These are phyloP conservation scores for Harpalus rubripes DNA, from an alignment of 2,888 invertebrate species.

Conservation along the genomic window DNA sequence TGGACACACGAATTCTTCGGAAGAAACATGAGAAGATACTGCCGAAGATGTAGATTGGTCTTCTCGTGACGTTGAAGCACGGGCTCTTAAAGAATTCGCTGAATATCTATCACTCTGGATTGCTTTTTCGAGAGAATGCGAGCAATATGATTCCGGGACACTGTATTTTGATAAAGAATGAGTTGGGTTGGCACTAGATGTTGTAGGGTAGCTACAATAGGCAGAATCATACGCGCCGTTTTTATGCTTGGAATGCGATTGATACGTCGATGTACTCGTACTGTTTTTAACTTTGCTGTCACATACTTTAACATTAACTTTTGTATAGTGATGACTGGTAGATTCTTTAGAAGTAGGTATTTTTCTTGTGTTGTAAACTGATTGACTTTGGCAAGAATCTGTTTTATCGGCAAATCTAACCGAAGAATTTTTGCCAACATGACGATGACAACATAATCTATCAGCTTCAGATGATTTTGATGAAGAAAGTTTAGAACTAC, in stretches of 20 bases:
- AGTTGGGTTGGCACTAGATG: not conserved
- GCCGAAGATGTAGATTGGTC: not conserved
- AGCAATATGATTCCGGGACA: not conserved
- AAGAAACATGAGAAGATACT: not conserved
- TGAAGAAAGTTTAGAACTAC: not conserved
- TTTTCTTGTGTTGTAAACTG: too few relatives aligned
- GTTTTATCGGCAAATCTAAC: not conserved
- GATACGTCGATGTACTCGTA: not conserved
- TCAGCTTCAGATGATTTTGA: not conserved
- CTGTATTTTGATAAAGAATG: slow-evolving; percentile 7
- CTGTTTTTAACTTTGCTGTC: not conserved
- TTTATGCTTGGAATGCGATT: not conserved
- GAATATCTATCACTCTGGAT: not conserved
- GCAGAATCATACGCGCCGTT: slow-evolving; percentile 2
- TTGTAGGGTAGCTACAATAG: not conserved
- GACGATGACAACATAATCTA: not conserved
- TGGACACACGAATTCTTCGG: slow-evolving; percentile 34
- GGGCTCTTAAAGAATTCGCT: not conserved
- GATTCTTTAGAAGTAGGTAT: too few relatives aligned
- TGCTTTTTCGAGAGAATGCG: not conserved
- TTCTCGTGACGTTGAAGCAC: not conserved
- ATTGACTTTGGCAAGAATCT: too few relatives aligned
- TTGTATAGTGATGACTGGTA: too few relatives aligned
- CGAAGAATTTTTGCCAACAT: not conserved
- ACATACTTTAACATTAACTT: not conserved